Base-by-base conservation (phyloP, 2,888 invertebrate genomes). In the Hyposoter dolosus region DNA sequence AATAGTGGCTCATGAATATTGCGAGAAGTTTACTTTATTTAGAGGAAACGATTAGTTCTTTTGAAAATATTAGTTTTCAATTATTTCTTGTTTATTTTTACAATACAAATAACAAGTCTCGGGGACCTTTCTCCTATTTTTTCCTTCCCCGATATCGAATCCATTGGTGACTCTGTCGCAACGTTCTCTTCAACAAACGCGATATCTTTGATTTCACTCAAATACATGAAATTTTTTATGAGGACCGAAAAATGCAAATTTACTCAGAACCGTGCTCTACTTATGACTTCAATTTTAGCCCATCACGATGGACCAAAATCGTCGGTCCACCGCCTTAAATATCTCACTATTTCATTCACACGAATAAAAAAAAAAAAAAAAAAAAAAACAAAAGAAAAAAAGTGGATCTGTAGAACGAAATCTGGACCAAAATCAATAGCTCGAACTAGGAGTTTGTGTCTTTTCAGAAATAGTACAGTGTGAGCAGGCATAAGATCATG, bases 371-470 rank as follows among this genome's bases (percentile, higher is more conserved):
- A 23, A 60, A 60, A 60, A 28, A 12, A 7, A 23, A 60, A 28
- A 28, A 60, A 4, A 23, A 60, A 60, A 60, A 28, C 3, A 7
- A 60, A 28, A 28, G 28, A 4, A 23, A 60, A 60, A 60, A 28
- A 12, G 2, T 28, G 4, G 28, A 15, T 28, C 15, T 9, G 28
- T 17, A 19, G 1, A 50, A 32, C n/a, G 17, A 56, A n/a, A 32
- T n/a, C n/a, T 40, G 40, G 35, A 63, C 56, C 53, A 35, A 79
- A 68, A 83, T 79, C 78, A 47, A 78, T 78, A 78, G 35, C 35
- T 56, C 72, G 32, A 56, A n/a, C 40, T 6, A 12, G 3, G n/a
- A 23, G 32, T 50, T 50, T 12, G 28, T 45, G 15, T n/a, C 19
- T 43, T 32, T 19, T 78, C 15, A 35, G 45, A 79, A 15, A 23